A percentile compares a stretch with the other conserved stretches of the same genome.
These are phyloP conservation scores for Drosophila hydei DNA, from an alignment of 1,140 invertebrate species.

Conservation along the genomic window DNA sequence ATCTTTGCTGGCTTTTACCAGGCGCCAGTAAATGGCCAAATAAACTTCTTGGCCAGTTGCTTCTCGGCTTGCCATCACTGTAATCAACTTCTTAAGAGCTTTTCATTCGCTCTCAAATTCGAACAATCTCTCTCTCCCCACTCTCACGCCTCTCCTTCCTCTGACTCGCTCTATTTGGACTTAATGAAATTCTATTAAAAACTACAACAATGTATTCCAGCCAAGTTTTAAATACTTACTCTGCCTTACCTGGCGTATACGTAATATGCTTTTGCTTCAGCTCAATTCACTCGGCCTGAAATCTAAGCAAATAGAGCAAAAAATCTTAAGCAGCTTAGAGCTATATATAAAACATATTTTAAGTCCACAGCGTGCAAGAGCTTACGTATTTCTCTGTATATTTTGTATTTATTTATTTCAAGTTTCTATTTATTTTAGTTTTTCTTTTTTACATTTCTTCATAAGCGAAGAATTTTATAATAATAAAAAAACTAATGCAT, in stretches of 20 bases:
- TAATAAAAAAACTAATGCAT: too few species aligned
- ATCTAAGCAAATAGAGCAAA: too few species aligned
- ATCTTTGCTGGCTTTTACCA: conserved; percentile 63
- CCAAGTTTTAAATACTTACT: background rate
- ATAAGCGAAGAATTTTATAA: too few species aligned
- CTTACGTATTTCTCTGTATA: too few species aligned
- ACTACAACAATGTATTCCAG: conserved; percentile 72
- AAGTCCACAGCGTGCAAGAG: too few species aligned
- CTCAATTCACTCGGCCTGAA: conserved; percentile 22
- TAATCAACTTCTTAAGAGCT: conserved; percentile 83
- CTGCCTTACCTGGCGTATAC: conserved; percentile 62
- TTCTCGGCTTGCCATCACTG: conserved; percentile 61
- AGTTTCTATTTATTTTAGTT: too few species aligned
- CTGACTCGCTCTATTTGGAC: conserved; percentile 33
- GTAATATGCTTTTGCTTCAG: conserved; percentile 71
- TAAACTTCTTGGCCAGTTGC: conserved; percentile 70
- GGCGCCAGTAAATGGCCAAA: conserved; percentile 75
- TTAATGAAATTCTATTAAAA: conserved; percentile 83
- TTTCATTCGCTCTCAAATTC: conserved; percentile 43
- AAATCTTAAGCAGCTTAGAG: too few species aligned
- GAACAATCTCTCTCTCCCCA: background rate
- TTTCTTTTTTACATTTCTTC: background rate
- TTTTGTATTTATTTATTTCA: too few species aligned
- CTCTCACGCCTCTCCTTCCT: background rate
- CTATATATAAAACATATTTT: too few species aligned